A percentile compares a stretch with the other conserved stretches of the same genome.
phyloP scores from a whole-genome alignment of 2,797 vertebrate genomes.

The Ispidina picta region DNA sequence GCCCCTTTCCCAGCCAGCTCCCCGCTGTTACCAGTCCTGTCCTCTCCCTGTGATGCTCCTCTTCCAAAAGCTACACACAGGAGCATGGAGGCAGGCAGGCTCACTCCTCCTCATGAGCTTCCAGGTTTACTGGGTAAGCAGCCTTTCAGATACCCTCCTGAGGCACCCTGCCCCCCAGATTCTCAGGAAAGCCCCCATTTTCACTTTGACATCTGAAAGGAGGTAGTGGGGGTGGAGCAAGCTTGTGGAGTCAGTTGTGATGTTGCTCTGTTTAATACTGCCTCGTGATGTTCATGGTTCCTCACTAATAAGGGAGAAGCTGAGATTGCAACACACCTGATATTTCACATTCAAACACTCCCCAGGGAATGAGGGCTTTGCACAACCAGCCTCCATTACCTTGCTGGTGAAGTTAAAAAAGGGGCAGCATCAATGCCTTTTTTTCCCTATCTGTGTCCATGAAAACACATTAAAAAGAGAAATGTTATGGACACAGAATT shows the following conservation, averaged over 20 bases:
- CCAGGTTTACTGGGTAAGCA: background rate
- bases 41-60: background rate
- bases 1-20: background rate
- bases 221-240: background rate
- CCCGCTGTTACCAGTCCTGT: background rate
- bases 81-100: background rate
- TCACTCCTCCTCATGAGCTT: background rate
- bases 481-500: background rate
- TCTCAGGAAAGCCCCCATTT: background rate
- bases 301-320: background rate
- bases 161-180: background rate
- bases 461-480: background rate
- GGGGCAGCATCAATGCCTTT: fast-evolving
- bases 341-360: background rate
- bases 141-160: background rate
- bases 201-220: background rate
- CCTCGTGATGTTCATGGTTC: background rate
- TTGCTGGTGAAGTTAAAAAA: background rate
- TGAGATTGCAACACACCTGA: background rate
- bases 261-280: conserved; percentile 2
- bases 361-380: background rate
- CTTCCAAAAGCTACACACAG: background rate
- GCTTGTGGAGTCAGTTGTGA: background rate
- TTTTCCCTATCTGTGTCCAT: background rate
- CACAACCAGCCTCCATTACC: background rate